phyloP scores from a whole-genome alignment of 2,888 invertebrate genomes.

The Eudasyphora cyanicolor region DNA sequence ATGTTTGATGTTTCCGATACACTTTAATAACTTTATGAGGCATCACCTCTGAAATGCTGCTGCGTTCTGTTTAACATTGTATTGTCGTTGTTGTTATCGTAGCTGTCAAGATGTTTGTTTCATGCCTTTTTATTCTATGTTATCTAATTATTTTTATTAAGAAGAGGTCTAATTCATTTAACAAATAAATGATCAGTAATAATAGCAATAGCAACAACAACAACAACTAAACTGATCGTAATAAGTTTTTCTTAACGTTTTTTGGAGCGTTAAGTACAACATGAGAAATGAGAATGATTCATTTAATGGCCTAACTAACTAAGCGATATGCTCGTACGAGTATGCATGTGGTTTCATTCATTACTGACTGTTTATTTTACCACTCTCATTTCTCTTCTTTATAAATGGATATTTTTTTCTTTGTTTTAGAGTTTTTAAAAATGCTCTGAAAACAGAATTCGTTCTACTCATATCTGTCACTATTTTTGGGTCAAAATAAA shows the following conservation, averaged over 20 bases:
- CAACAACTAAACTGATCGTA: not conserved
- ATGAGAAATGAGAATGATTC: too few species aligned
- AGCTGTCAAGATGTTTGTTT: constrained; percentile 49
- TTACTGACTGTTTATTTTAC: not conserved
- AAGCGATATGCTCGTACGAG: not conserved
- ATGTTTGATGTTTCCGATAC: constrained; percentile 65
- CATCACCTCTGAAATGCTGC: constrained; percentile 18
- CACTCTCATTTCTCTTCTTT: not conserved
- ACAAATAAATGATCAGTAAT: constrained; percentile 41
- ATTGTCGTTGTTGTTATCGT: not conserved
- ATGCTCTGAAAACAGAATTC: not conserved
- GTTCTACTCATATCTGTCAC: not conserved
- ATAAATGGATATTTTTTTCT: not conserved
- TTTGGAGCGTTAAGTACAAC: constrained; percentile 64
- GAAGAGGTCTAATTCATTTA: constrained; percentile 57
- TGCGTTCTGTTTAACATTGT: not conserved
- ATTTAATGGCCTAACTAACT: not conserved
- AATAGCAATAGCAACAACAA: not conserved
- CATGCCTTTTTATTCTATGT: constrained; percentile 21
- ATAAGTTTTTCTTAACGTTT: constrained; percentile 42
- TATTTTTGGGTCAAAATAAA: not conserved
- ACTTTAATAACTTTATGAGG: constrained; percentile 62
- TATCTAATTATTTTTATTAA: constrained; percentile 58
- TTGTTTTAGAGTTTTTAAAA: not conserved
- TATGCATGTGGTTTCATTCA: not conserved